Evolutionary conservation across 2,888 invertebrate species (phyloP).

Genomic region (Melanophora roralis): DNA sequence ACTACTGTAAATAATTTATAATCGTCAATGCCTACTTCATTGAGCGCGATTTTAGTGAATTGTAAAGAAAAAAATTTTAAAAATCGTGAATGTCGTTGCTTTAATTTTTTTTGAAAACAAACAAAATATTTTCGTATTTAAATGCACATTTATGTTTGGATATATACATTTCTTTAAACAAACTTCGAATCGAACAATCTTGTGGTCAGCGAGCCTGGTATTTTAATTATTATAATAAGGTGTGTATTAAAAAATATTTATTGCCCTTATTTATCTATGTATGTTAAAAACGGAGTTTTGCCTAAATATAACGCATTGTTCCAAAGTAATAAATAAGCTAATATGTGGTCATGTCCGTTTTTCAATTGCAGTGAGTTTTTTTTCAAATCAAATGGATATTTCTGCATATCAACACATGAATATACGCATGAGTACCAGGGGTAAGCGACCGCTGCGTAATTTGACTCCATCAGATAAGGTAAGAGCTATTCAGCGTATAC

Average conservation of each 20-base stretch:
- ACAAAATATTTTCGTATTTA: background rate
- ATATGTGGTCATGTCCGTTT: background rate
- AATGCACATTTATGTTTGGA: background rate
- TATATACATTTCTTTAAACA: background rate
- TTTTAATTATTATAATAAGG: conserved; percentile 2
- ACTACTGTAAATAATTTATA: conserved; percentile 17
- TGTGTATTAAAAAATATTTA: conserved; percentile 2
- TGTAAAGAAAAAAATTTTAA: background rate
- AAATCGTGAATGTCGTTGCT: conserved; percentile 20
- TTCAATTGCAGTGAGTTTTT: conserved; percentile 6
- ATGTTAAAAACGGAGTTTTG: too few species aligned
- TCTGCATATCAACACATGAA: conserved; percentile 73
- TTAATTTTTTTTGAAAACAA: background rate
- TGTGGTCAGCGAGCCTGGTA: background rate
- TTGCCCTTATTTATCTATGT: too few species aligned
- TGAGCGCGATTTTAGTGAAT: conserved; percentile 19
- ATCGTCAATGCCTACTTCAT: conserved; percentile 9
- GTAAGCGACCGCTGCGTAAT: conserved; percentile 86
- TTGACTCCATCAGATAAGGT: conserved; percentile 87
- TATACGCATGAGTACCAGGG: conserved; percentile 81
- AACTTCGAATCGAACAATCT: background rate
- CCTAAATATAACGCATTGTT: too few species aligned
- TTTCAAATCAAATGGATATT: conserved; percentile 68
- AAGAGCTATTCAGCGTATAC: conserved; percentile 87
- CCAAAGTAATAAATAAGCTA: background rate